These are phyloP conservation scores for Argentina silus DNA, from an alignment of 2,797 vertebrate genomes.

Conservation along the genomic window DNA sequence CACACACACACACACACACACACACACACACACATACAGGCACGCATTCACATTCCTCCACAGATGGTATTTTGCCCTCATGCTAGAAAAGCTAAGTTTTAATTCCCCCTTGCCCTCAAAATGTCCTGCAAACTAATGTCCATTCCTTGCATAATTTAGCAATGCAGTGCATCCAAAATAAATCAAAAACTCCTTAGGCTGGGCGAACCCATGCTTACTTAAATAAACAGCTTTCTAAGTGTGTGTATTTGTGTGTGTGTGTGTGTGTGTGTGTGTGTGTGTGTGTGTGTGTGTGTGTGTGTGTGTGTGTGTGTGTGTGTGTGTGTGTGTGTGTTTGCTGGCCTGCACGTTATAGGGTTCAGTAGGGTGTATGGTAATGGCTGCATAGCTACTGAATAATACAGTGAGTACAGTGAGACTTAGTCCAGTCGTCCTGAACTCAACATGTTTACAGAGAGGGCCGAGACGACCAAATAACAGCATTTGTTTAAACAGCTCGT, in stretches of 20 bases:
- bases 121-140: constrained; percentile 50
- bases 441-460: constrained; percentile 22
- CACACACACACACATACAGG: neutral
- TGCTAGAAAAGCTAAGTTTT: constrained; percentile 20
- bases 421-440: constrained; percentile 12
- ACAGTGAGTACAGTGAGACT: neutral
- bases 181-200: constrained; percentile 16
- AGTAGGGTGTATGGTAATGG: neutral
- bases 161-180: constrained; percentile 16
- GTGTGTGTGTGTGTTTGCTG: neutral
- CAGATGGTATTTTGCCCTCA: constrained; percentile 12
- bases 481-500: constrained; percentile 28
- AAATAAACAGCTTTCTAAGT: constrained; percentile 2
- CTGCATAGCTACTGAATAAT: constrained; percentile 5
- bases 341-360: neutral
- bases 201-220: neutral
- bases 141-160: constrained; percentile 25
- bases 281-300: constrained; percentile 7
- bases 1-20: neutral
- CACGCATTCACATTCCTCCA: neutral
- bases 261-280: neutral
- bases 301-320: neutral
- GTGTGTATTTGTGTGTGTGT: constrained; percentile 7
- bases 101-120: constrained; percentile 42
- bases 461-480: constrained; percentile 11